Evolutionary conservation across 2,888 invertebrate genomes (phyloP).

Genomic region (Fragum whitleyi): DNA sequence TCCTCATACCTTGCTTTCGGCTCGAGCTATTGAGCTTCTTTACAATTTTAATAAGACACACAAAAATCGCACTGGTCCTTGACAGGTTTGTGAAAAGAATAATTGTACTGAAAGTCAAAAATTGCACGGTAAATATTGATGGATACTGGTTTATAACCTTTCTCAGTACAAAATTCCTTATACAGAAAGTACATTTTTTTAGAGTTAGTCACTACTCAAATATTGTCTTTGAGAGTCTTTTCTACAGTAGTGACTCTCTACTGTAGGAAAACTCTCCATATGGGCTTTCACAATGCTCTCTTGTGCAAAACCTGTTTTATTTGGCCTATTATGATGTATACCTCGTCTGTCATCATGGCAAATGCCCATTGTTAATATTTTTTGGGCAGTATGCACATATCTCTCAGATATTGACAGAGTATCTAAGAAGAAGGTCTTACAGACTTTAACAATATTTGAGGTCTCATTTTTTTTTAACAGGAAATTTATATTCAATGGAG

Average conservation of each 20-base stretch:
- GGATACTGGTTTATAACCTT: slow-evolving; percentile 23
- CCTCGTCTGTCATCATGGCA: slow-evolving; percentile 28
- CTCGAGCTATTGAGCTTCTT: background rate
- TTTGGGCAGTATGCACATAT: slow-evolving; percentile 31
- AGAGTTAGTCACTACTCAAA: slow-evolving; percentile 45
- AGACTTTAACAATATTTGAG: slow-evolving; percentile 30
- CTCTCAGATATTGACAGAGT: slow-evolving; percentile 36
- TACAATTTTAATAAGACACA: slow-evolving; percentile 21
- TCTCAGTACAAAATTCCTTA: slow-evolving; percentile 37
- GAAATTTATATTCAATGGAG: background rate
- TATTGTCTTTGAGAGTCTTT: slow-evolving; percentile 55
- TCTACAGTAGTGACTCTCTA: slow-evolving; percentile 55
- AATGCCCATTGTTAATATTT: slow-evolving; percentile 15
- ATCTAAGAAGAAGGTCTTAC: slow-evolving; percentile 39
- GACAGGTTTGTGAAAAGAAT: slow-evolving; percentile 57
- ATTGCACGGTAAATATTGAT: slow-evolving; percentile 44
- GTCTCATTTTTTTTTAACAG: background rate
- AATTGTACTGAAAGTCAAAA: slow-evolving; percentile 47
- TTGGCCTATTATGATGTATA: slow-evolving; percentile 42
- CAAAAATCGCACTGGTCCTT: slow-evolving; percentile 60
- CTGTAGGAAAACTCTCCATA: slow-evolving; percentile 52
- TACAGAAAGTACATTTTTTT: slow-evolving; percentile 60
- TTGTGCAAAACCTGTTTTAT: slow-evolving; percentile 34
- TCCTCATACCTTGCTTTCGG: slow-evolving; percentile 27
- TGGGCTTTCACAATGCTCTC: slow-evolving; percentile 29